Evolutionary conservation across 2,113 vertebrate genomes (phyloP), one percentile per base, ranked within the genome.

Genomic region (Octodon degus): DNA sequence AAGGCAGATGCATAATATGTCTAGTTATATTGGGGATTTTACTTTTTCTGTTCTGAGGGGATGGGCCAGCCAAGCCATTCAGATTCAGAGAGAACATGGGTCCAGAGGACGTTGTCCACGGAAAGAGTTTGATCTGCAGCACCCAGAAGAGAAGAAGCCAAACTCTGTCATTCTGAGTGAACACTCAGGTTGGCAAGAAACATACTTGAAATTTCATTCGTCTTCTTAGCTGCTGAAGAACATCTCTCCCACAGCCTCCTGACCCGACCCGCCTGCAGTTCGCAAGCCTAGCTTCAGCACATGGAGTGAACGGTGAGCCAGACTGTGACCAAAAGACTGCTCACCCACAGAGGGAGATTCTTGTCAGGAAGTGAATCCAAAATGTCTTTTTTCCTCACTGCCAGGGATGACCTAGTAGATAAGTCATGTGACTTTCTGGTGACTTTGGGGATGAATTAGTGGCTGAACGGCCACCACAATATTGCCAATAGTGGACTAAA

Each of bases 161-260:
- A 97, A 96, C 96, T 96, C 90, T 93, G 98, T 97, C 97, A 96
- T 90, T 85, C 97, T 94, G 98, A 96, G 97, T 76, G 27, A 94
- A 1, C 0, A 1, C 96, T 98, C 80, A 14, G 96, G 93, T 77
- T 97, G 97, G 93, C 97, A 91, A 96, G 94, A 97, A 98, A 97
- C 97, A 98, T 98, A 98, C 98, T 99, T 99, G 98, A 99, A 99
- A 98, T 98, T 96, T 97, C 97, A 95, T 47, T 97, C 95, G 89
- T 97, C 97, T 98, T 98, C 95, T 97, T 72, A 89, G 94, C 98
- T 98, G 97, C 97, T 77, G 27, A 97, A 96, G 97, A 98, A 97
- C 96, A 97, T 97, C 97, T 96, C 97, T 89, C 2, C 94, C 86
- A 70, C 96, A 97, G 95, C 97, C 97, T 97, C 96, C 92, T 97